Evolutionary conservation across 2,797 vertebrate genomes (phyloP), one percentile per base, ranked within the genome.

Genomic region (Acanthurus leucopareius): DNA sequence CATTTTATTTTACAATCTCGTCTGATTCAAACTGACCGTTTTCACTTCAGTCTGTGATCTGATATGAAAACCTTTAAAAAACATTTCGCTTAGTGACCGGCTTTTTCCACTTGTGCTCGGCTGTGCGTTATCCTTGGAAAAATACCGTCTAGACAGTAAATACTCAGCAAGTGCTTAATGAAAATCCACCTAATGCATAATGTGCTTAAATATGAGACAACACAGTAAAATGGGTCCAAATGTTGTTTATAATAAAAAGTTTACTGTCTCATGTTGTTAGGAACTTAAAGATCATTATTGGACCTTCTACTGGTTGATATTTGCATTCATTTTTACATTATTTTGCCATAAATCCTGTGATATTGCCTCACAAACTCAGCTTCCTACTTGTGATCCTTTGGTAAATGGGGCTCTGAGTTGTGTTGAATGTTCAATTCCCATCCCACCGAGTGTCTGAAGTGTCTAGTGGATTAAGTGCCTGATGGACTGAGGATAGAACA

Each of bases 401-500:
- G 20, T 73, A 56, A 86, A 74, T 10, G 44, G 20, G 38, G 51
- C 53, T 17, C 28, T 42, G 52, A 85, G 48, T 49, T 45, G 66
- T 63, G 78, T 73, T 81, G 54, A 75, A 20, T 57, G 54, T 82
- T 80, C 77, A 75, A 86, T 58, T 70, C 88, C 40, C 68, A n/a
- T 84, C 80, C 82, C 78, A 63, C 65, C 58, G 79, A 66, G 47
- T 82, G 89, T 84, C 83, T 45, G 1, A 64, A 70, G 75, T 72
- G 81, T 68, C 76, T 38, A 3, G 38, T 51, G 82, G 79, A 87
- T 90, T 84, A 85, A 75, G 73, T 59, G 79, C 69, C 63, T 85
- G 88, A 90, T 57, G 79, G 74, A 80, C 59, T 20, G 73, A 74
- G 78, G 61, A 90, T 56, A 90, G 83, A 86, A 63, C 77, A 19